Base-by-base conservation (phyloP, 2,888 invertebrate species). In the Achlya flavicornis region DNA sequence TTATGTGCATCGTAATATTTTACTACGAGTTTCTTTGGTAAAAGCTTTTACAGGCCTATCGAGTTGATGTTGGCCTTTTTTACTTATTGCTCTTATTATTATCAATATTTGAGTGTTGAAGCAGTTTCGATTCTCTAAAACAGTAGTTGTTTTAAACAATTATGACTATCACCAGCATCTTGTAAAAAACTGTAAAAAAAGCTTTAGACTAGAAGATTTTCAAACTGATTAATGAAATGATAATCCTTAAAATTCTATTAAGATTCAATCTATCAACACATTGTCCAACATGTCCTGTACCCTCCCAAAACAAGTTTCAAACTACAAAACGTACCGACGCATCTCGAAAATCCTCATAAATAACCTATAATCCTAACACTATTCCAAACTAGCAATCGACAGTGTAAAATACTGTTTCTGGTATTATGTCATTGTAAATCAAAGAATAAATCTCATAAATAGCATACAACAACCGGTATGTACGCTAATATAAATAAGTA, bases 1-100 rank as follows among this genome's bases (percentile, higher is more conserved):
- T 92, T 92, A 92, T 89, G 90, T 83, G 78, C 82, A 80, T 87
- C 90, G 88, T 92, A 91, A 92, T 91, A 90, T 92, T 92, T 92
- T 92, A 92, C 84, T 87, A 81, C 87, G 79, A 81, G 81, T 81
- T 86, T 86, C 87, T 90, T 85, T 81, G 78, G 82, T 80, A 84
- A 81, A 79, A 86, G 88, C 87, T 88, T 88, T 90, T 88, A 81
- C 81, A 80, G 67, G 65, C 70, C 65, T 73, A 72, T 70, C 68
- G 70, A 68, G 65, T 70, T n/a, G n/a, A 53, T 71, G 73, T 74
- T 65, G 64, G 64, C 69, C 63, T 70, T 67, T 38, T 71, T 63
- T 65, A 66, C 66, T 71, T 59, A 68, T 71, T 66, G 68, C 68
- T 65, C 63, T 68, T 53, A 19, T 68, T 66, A 68, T 62, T 64